Evolutionary conservation across 1,140 invertebrate genomes (phyloP).

Genomic region (Orchestia grillus): DNA sequence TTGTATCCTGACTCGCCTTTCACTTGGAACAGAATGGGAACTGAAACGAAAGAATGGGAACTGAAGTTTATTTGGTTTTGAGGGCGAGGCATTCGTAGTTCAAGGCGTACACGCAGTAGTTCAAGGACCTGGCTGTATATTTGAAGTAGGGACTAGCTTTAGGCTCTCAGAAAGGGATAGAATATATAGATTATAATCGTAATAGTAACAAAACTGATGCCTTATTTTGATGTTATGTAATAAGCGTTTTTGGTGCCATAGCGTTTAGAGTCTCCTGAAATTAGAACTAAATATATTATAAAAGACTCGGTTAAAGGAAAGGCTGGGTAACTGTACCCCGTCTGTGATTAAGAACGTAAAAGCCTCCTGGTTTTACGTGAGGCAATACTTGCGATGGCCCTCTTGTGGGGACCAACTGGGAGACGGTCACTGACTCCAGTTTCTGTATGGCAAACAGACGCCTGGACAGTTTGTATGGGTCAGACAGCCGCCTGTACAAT

Average conservation of each 20-base stretch:
- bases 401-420: not conserved
- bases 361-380: not conserved
- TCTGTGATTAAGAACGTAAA: not conserved
- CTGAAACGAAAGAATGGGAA: too few relatives aligned
- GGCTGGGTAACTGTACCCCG: not conserved
- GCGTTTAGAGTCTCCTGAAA: not conserved
- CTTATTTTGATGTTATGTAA: not conserved
- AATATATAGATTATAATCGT: not conserved
- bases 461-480: too few relatives aligned
- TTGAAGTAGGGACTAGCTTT: not conserved
- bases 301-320: not conserved
- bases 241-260: not conserved
- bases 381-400: not conserved
- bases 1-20: not conserved
- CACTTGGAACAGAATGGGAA: not conserved
- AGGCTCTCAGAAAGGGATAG: not conserved
- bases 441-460: too few relatives aligned
- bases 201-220: not conserved
- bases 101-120: too few relatives aligned
- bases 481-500: too few relatives aligned
- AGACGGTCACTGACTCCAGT: too few relatives aligned
- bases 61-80: not conserved
- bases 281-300: not conserved
- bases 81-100: not conserved
- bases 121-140: too few relatives aligned